These are phyloP conservation scores for Tanytarsus gracilentus DNA, from an alignment of 2,888 invertebrate genomes.

Conservation along the genomic window DNA sequence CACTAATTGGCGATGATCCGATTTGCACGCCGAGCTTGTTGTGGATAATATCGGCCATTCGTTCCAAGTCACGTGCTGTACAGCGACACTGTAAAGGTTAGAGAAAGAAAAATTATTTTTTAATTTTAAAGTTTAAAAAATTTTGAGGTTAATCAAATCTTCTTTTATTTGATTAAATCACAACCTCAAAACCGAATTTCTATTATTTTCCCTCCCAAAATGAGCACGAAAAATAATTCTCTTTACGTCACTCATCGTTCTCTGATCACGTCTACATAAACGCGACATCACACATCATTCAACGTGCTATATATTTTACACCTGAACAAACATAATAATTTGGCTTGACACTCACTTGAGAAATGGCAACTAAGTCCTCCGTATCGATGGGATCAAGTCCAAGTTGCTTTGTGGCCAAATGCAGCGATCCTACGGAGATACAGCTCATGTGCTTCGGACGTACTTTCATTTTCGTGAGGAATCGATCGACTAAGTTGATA, in stretches of 20 bases:
- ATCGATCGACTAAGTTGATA: slow-evolving; percentile 70
- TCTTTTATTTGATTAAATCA: neutral
- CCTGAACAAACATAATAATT: neutral
- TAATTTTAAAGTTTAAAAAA: neutral
- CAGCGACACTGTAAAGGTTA: slow-evolving; percentile 67
- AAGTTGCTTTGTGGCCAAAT: slow-evolving; percentile 65
- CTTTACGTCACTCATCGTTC: no score
- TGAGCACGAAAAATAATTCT: neutral
- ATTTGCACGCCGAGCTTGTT: slow-evolving; percentile 63
- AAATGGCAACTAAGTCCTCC: slow-evolving; percentile 56
- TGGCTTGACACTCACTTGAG: slow-evolving; percentile 38
- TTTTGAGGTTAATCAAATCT: no score
- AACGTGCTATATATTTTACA: no score
- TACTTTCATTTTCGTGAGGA: slow-evolving; percentile 74
- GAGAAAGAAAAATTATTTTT: slow-evolving; percentile 36
- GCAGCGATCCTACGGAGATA: slow-evolving; percentile 77
- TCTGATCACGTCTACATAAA: no score
- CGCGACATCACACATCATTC: no score
- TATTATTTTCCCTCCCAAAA: neutral
- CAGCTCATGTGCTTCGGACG: slow-evolving; percentile 77
- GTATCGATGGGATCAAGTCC: slow-evolving; percentile 51
- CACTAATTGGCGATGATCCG: slow-evolving; percentile 51
- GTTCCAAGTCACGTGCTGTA: slow-evolving; percentile 70
- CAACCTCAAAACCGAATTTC: neutral
- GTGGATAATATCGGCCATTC: slow-evolving; percentile 75